Evolutionary conservation across 2,888 invertebrate genomes (phyloP), one percentile per base, ranked within the genome.

Genomic region (Philopedon plagiatum): DNA sequence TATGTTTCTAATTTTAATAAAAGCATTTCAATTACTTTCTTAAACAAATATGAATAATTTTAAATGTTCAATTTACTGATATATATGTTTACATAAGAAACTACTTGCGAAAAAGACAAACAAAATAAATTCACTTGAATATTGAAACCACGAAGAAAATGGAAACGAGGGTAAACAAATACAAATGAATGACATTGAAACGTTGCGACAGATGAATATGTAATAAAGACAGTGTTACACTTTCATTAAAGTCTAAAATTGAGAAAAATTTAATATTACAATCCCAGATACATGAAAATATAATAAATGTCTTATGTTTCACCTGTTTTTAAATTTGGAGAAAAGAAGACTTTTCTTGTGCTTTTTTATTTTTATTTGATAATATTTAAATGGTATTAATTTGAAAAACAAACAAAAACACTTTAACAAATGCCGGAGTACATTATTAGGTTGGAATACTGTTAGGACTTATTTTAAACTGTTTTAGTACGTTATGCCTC

Each of bases 111-210:
- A 46, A 11, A 46, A 46, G 19, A 21, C 19, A 46, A 46, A 46
- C 21, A 46, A 19, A n/a, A 21, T 9, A 19, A 5, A 21, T 13
- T 8, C 21, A 8, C 46, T 46, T 44, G 9, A 46, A 19, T 21
- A 46, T 46, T 46, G 21, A 2, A 21, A 21, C 5, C 46, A 46
- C 46, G 46, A 21, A 19, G 19, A 11, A 21, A 23, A 23, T 46
- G 11, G n/a, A 21, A 23, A 46, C 9, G n/a, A 46, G 23, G 21
- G 11, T 21, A 21, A 46, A 46, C 46, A 21, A n/a, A 5, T n/a
- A 21, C n/a, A 23, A 46, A 46, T 46, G 46, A 46, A 23, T 46
- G 46, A 46, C 19, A 44, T 23, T 46, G 46, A 46, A 46, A 46
- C 23, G 44, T 18, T n/a, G n/a, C 23, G 46, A 23, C 46, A 21